These are phyloP conservation scores for Ceraclea dissimilis DNA, from an alignment of 2,888 invertebrate genomes.

Conservation along the genomic window DNA sequence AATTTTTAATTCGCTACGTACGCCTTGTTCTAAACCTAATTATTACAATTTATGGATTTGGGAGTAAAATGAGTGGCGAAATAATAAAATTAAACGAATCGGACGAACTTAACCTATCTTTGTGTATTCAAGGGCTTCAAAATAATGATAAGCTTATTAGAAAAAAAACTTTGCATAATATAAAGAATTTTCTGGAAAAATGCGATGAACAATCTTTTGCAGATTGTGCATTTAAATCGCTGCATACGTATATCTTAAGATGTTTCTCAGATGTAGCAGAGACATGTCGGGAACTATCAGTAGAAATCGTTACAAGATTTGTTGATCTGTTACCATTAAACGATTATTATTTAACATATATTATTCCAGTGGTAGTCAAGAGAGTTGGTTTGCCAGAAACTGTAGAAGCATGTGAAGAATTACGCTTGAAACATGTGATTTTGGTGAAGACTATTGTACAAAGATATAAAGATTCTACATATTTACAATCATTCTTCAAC, in stretches of 20 bases:
- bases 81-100: background rate
- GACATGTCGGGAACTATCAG: slow-evolving; percentile 53
- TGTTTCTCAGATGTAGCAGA: slow-evolving; percentile 52
- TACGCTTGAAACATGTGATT: slow-evolving; percentile 60
- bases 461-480: slow-evolving; percentile 52
- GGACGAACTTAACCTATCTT: slow-evolving; percentile 6
- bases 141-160: slow-evolving; percentile 53
- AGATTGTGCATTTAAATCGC: slow-evolving; percentile 36
- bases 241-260: slow-evolving; percentile 41
- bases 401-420: slow-evolving; percentile 65
- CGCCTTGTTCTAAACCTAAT: too few species aligned
- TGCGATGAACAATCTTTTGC: slow-evolving; percentile 37
- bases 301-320: slow-evolving; percentile 49
- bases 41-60: too few species aligned
- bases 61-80: too few species aligned
- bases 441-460: slow-evolving; percentile 60
- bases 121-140: slow-evolving; percentile 36
- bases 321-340: slow-evolving; percentile 52
- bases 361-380: slow-evolving; percentile 67
- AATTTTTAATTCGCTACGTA: too few species aligned
- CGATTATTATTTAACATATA: slow-evolving; percentile 66
- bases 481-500: slow-evolving; percentile 61
- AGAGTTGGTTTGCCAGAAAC: slow-evolving; percentile 73
- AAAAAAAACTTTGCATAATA: slow-evolving; percentile 48
- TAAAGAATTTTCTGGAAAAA: slow-evolving; percentile 41